Conservation (phyloP, 2,888 invertebrate species). For the Sarcophaga subvicina region DNA sequence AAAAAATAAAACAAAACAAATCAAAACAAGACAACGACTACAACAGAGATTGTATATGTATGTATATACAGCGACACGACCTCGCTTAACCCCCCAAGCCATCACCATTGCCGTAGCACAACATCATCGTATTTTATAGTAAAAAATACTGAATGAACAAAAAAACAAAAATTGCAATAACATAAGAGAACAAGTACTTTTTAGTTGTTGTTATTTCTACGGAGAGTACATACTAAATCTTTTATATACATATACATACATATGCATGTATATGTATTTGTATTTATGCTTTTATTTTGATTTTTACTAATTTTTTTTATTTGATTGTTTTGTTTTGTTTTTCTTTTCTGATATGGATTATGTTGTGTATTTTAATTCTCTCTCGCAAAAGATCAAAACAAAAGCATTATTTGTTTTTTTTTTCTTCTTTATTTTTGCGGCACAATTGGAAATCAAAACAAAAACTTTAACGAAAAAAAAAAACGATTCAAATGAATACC, state of each 20-base stretch:
- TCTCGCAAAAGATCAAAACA: neutral
- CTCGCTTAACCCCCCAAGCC: constrained; percentile 69
- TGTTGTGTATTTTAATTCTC: too few species aligned
- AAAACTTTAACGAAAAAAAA: neutral
- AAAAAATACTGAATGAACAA: constrained; percentile 58
- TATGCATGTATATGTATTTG: neutral
- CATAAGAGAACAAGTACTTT: constrained; percentile 53
- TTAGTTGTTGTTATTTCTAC: constrained; percentile 21
- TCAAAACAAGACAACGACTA: constrained; percentile 37
- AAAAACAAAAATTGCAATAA: constrained; percentile 46
- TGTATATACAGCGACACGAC: constrained; percentile 57
- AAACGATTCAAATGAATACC: neutral
- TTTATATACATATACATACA: constrained; percentile 22
- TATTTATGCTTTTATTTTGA: neutral
- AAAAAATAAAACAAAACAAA: constrained; percentile 10
- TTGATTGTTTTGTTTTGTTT: neutral
- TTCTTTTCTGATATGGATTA: neutral
- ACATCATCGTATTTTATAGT: constrained; percentile 48
- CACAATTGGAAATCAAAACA: constrained; percentile 2
- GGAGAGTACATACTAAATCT: constrained; percentile 39
- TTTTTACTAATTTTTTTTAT: neutral
- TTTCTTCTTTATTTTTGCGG: neutral
- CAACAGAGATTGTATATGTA: constrained; percentile 48
- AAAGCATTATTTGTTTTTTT: neutral
- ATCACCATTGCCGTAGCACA: neutral